Percentiles rank a stretch among this genome's conserved stretches.
These are phyloP conservation scores for Buathra laborator DNA, from an alignment of 2,888 invertebrate genomes.

Conservation along the genomic window DNA sequence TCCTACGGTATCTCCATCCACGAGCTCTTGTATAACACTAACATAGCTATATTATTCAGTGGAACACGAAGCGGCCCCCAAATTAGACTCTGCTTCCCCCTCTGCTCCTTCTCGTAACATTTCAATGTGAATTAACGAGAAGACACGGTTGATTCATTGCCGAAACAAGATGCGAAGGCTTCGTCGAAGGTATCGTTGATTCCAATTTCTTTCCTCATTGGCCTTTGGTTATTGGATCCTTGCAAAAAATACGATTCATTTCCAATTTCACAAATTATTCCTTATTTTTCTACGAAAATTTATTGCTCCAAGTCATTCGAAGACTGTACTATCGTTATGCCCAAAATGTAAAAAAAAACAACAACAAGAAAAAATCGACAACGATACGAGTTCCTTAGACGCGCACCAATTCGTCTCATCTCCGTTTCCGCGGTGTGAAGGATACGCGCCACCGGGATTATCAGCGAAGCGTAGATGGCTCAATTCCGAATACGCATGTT, in stretches of 20 bases:
- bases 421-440: not conserved
- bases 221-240: not conserved
- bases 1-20: constrained; percentile 57
- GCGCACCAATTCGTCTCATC: not conserved
- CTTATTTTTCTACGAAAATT: not conserved
- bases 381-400: not conserved
- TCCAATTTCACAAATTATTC: not conserved
- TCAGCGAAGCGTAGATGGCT: constrained; percentile 45
- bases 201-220: not conserved
- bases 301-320: no score
- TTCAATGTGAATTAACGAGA: constrained; percentile 65
- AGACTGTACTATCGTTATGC: no score
- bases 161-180: constrained; percentile 30
- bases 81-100: constrained; percentile 21
- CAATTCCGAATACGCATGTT: constrained; percentile 44
- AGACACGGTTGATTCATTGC: constrained; percentile 49
- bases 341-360: no score
- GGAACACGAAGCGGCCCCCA: constrained; percentile 13
- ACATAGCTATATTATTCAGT: constrained; percentile 12
- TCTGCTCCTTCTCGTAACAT: constrained; percentile 33
- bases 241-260: constrained; percentile 4
- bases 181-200: not conserved
- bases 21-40: constrained; percentile 55
- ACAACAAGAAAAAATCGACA: no score
- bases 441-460: not conserved